Evolutionary conservation across 1,140 invertebrate species (phyloP), one percentile per base, ranked within the genome.

Genomic region (Dendroctonus valens): DNA sequence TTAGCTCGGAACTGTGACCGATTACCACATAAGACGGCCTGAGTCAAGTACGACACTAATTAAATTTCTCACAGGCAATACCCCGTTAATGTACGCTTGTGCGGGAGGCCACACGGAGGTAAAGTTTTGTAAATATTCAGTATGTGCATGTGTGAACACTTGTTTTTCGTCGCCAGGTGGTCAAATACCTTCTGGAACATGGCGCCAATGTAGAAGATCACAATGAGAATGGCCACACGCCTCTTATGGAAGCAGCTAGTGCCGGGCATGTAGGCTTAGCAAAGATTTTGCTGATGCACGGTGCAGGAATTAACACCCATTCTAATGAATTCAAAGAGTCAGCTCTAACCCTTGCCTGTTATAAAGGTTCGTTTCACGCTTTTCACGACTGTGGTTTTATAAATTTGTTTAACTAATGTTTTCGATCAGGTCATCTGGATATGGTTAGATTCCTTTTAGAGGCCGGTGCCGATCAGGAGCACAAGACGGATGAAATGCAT

Each of bases 401-500:
- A 26, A 2, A 26, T 26, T 26, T 26, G 26, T 26, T 26, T 26
- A 26, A 26, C 3, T 26, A 26, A 26, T 26, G 26, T 26, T 26
- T 26, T 26, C 26, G 26, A 26, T 26, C 41, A 69, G 67, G 72
- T 55, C 72, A 73, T 59, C 55, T 73, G 48, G 69, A 73, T 39
- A 73, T 73, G 73, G 96, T 93, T n/a, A 86, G 94, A 61, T 96
- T 96, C 78, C 83, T 99, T 64, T 79, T 99, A 57, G 93, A 94
- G 72, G 91, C 93, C 71, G 95, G 96, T 70, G 94, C 96, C 26
- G 93, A 97, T 79, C 89, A 96, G 81, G 95, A 98, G 81, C 94
- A 98, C 83, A 97, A 97, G 83, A 97, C 96, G 0, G 96, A 99
- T 80, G 97, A 99, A 82, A 98, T 99, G 96, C 97, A 99, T 81